phyloP scores from a whole-genome alignment of 2,113 vertebrate species.

The Platysteira castanea region DNA sequence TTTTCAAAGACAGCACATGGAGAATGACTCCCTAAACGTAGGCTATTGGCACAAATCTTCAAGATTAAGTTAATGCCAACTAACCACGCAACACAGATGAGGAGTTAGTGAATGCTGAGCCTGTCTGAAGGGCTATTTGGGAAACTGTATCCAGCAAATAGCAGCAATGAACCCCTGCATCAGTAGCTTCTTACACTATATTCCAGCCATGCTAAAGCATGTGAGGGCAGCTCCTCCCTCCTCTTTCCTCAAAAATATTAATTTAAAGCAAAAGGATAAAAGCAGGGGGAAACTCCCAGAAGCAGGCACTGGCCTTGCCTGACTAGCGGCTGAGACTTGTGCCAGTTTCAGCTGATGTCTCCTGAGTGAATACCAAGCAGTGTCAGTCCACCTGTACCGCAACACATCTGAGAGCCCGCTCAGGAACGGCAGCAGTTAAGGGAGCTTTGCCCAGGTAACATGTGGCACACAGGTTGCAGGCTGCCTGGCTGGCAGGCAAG shows the following conservation, averaged over 20 bases:
- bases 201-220: background rate
- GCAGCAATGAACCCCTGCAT: background rate
- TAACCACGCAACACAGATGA: fast-evolving
- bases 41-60: background rate
- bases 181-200: background rate
- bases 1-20: background rate
- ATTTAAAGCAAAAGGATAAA: background rate
- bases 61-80: background rate
- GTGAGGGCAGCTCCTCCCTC: fast-evolving
- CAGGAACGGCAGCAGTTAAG: fast-evolving
- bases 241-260: background rate
- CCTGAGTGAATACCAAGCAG: fast-evolving
- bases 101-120: background rate
- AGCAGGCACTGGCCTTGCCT: background rate
- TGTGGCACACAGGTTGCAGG: background rate
- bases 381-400: background rate
- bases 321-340: background rate
- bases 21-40: background rate
- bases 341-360: background rate
- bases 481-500: background rate
- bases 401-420: background rate
- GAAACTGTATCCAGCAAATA: background rate
- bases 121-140: background rate
- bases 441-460: background rate
- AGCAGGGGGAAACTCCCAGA: background rate